Evolutionary conservation across 2,797 vertebrate species (phyloP), one percentile per base, ranked within the genome.

Genomic region (Pempheris klunzingeri): DNA sequence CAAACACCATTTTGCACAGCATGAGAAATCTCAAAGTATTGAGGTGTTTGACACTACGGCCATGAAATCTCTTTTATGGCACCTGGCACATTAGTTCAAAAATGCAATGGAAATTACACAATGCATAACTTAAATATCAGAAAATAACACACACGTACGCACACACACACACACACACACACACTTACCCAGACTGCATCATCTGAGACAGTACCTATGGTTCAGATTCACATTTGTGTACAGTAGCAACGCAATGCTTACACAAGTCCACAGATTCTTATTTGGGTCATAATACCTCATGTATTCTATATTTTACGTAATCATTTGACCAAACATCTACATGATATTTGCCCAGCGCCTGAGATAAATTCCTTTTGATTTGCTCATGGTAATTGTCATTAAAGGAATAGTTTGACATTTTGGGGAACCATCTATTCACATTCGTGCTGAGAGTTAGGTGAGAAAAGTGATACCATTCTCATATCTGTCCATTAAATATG

Each of bases 71-170:
- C 63, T 71, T 65, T 70, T 57, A 77, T 75, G 72, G 72, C 72
- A 86, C 34, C 69, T 85, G 76, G 76, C 73, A 84, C 62, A 77
- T 84, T 17, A 57, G 68, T 47, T 74, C 3, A 66, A 80, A 76
- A 87, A 57, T 54, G 46, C 36, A 80, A 75, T 60, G 17, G 5
- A 63, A 80, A 77, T 71, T 13, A 55, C 59, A 84, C 86, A 84
- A 80, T 86, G 77, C 74, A 89, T 82, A 84, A 87, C 79, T 82
- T 86, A 85, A 87, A 87, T 78, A 84, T 82, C n/a, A 62, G 20
- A 69, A 76, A 77, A 57, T 43, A 64, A 66, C 36, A 52, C 9
- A 59, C 10, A 20, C 4, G 20, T 18, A 26, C 41, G 50, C 8
- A 58, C 14, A 60, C 49, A 46, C 17, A 63, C 49, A 41, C 17